Percentiles rank a stretch among this genome's conserved stretches.
phyloP scores from a whole-genome alignment of 2,113 vertebrate genomes.

The Piaya cayana region DNA sequence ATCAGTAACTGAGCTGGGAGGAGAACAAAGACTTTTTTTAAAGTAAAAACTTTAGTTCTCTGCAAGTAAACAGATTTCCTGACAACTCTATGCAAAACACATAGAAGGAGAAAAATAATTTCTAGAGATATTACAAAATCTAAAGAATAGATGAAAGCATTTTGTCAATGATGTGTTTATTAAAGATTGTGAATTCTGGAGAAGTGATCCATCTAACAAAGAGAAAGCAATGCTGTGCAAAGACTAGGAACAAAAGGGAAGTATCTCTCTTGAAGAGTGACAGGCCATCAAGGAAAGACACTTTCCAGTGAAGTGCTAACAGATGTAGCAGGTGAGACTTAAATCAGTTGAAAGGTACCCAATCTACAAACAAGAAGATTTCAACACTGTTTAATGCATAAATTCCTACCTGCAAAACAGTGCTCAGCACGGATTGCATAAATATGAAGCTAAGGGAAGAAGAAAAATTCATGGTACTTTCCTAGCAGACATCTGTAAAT shows the following conservation, averaged over 20 bases:
- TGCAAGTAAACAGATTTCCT: constrained; percentile 56
- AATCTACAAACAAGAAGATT: constrained; percentile 51
- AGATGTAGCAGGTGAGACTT: constrained; percentile 64
- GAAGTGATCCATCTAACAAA: constrained; percentile 55
- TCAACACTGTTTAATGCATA: constrained; percentile 25
- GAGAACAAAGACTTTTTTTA: neutral
- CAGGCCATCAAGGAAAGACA: constrained; percentile 58
- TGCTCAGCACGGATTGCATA: constrained; percentile 32
- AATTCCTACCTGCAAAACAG: constrained; percentile 36
- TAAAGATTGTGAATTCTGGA: constrained; percentile 65
- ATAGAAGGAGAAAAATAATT: constrained; percentile 55
- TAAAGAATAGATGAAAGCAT: constrained; percentile 73
- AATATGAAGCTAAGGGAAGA: constrained; percentile 37
- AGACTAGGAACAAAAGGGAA: constrained; percentile 65
- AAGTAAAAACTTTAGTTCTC: constrained; percentile 17
- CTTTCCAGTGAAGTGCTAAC: constrained; percentile 65
- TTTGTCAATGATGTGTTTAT: constrained; percentile 67
- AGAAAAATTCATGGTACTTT: neutral
- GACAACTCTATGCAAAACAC: constrained; percentile 68
- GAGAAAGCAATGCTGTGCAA: constrained; percentile 44
- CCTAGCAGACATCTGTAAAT: neutral
- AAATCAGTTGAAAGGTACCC: constrained; percentile 40
- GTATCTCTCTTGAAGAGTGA: constrained; percentile 58
- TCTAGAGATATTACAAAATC: constrained; percentile 50
- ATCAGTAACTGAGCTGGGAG: constrained; percentile 16